A percentile compares a stretch with the other conserved stretches of the same genome.
phyloP scores from a whole-genome alignment of 2,888 invertebrate species.

The Thymelicus lineola region DNA sequence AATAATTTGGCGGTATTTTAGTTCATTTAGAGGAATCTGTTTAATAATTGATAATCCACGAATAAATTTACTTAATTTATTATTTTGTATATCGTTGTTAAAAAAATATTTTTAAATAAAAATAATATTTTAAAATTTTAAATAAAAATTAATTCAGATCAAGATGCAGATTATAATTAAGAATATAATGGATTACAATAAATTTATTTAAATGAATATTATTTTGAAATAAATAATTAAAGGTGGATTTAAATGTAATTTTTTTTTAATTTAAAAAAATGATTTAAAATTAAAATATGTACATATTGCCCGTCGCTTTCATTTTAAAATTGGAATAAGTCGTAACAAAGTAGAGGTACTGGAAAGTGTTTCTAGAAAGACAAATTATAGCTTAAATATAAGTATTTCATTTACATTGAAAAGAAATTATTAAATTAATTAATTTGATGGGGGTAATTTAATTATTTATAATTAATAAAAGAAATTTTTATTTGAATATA shows the following conservation, averaged over 20 bases:
- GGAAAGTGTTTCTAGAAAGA: constrained; percentile 89
- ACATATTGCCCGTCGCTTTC: constrained; percentile 93
- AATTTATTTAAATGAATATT: constrained; percentile 80
- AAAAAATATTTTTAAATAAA: constrained; percentile 75
- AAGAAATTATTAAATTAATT: constrained; percentile 78
- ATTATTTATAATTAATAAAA: constrained; percentile 74
- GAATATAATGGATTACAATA: constrained; percentile 89
- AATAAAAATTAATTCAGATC: constrained; percentile 87
- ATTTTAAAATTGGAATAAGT: constrained; percentile 89
- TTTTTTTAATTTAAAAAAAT: constrained; percentile 80
- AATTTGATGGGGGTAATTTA: constrained; percentile 67
- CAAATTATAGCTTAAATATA: constrained; percentile 86
- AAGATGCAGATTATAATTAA: constrained; percentile 89
- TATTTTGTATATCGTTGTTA: constrained; percentile 78
- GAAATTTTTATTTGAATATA: constrained; percentile 68
- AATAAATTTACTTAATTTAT: constrained; percentile 81
- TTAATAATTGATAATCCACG: constrained; percentile 88
- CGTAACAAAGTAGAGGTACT: constrained; percentile 93
- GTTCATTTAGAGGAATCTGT: constrained; percentile 89
- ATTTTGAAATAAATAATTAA: constrained; percentile 72
- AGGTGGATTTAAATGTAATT: constrained; percentile 89
- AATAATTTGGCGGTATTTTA: constrained; percentile 89
- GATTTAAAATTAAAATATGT: constrained; percentile 88
- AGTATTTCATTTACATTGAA: constrained; percentile 89
- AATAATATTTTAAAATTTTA: constrained; percentile 72